phyloP scores from a whole-genome alignment of 2,888 invertebrate species.

The Nipponacmea schrenckii region DNA sequence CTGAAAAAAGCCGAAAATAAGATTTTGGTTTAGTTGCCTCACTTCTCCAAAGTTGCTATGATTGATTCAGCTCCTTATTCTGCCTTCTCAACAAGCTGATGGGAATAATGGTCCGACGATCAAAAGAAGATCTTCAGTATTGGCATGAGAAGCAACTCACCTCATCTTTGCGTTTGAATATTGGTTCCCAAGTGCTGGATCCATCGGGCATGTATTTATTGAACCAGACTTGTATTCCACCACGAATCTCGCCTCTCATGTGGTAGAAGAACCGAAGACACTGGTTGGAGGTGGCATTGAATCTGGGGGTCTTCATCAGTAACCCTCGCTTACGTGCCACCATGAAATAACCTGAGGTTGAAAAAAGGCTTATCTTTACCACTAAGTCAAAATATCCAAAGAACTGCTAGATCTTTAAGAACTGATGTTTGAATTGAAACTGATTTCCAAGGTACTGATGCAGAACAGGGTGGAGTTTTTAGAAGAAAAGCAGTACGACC shows the following conservation, averaged over 20 bases:
- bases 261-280: conserved; percentile 58
- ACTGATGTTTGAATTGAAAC: conserved; percentile 1
- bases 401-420: not conserved
- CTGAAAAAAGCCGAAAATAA: not conserved
- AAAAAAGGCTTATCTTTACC: too few species aligned
- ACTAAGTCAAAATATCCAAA: not conserved
- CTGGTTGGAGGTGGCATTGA: conserved; percentile 34
- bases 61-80: not conserved
- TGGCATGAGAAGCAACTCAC: too few species aligned
- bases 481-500: too few species aligned
- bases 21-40: not conserved
- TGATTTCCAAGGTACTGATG: too few species aligned
- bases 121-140: too few species aligned
- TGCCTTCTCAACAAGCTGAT: too few species aligned
- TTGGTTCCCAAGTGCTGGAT: not conserved
- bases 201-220: conserved; percentile 21
- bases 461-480: too few species aligned
- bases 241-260: conserved; percentile 39
- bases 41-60: not conserved
- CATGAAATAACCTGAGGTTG: conserved; percentile 15
- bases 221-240: conserved; percentile 36
- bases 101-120: too few species aligned
- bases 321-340: conserved; percentile 24
- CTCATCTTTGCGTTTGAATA: conserved; percentile 9
- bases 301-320: conserved; percentile 40